Percentiles rank a stretch among this genome's conserved stretches.
These are phyloP conservation scores for Erebia palarica DNA, from an alignment of 2,888 invertebrate genomes.

Conservation along the genomic window DNA sequence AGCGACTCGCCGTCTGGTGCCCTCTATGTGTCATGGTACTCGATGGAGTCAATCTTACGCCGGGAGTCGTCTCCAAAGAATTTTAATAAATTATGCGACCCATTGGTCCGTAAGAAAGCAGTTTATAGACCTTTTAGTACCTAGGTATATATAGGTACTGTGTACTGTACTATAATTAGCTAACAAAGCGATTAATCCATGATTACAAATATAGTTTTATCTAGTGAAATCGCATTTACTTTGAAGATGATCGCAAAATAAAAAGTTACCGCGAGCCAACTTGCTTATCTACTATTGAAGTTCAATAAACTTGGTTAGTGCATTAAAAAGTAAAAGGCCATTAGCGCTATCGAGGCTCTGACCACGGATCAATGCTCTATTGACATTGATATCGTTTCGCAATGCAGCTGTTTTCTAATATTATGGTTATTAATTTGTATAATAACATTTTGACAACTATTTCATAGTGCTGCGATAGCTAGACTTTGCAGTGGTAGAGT, in stretches of 20 bases:
- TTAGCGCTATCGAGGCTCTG: constrained; percentile 47
- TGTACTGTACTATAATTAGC: too few relatives aligned
- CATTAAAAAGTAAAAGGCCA: constrained; percentile 46
- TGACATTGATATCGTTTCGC: constrained; percentile 37
- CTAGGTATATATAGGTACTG: too few relatives aligned
- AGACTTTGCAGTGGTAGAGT: too few relatives aligned
- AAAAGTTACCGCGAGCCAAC: background rate
- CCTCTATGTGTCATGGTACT: too few relatives aligned
- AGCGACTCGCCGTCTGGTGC: too few relatives aligned
- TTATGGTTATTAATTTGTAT: constrained; percentile 3
- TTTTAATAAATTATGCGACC: too few relatives aligned
- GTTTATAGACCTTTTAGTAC: too few relatives aligned
- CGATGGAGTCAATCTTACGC: too few relatives aligned
- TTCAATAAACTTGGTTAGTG: constrained; percentile 35
- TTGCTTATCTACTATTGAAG: constrained; percentile 25
- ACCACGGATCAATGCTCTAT: constrained; percentile 50
- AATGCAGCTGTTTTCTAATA: constrained; percentile 26
- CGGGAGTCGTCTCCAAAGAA: too few relatives aligned
- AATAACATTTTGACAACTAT: background rate
- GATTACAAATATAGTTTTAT: background rate
- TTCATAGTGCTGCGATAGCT: background rate
- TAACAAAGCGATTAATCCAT: too few relatives aligned
- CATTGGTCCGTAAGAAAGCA: too few relatives aligned
- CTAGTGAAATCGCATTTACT: background rate
- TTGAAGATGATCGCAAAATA: background rate